Percentiles rank a stretch among this genome's conserved stretches.
These are phyloP conservation scores for Sakesphorus luctuosus DNA, from an alignment of 2,113 vertebrate species.

Conservation along the genomic window DNA sequence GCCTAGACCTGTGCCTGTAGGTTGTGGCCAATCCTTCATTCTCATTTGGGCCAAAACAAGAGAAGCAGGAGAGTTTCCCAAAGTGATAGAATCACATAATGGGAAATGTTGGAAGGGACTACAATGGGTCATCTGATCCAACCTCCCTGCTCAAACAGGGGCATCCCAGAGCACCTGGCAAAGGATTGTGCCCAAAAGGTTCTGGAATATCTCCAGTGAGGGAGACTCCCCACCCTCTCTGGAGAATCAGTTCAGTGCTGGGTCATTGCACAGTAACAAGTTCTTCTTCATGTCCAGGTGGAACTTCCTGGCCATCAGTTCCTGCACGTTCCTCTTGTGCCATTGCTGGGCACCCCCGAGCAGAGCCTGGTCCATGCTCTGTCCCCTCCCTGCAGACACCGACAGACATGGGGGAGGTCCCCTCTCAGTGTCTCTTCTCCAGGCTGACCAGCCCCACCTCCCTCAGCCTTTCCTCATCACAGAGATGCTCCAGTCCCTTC, in stretches of 20 bases:
- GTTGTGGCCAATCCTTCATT: background rate
- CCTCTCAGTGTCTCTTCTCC: fast-evolving
- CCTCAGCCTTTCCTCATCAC: background rate
- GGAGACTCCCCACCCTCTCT: background rate
- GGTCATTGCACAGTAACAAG: background rate
- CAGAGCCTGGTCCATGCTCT: background rate
- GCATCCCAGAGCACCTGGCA: background rate
- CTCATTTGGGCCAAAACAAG: background rate
- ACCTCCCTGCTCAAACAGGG: background rate
- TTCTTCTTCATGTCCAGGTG: background rate
- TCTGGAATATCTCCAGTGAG: background rate
- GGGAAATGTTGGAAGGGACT: background rate
- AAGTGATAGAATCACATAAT: background rate
- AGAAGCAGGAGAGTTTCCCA: background rate
- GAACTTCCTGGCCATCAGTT: background rate
- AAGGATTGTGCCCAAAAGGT: fast-evolving
- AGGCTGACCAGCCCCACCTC: background rate
- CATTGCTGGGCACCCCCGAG: fast-evolving
- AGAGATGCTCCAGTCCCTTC: background rate
- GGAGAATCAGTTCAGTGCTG: fast-evolving
- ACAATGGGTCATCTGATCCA: fast-evolving
- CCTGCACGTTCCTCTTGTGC: background rate
- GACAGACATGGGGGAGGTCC: background rate
- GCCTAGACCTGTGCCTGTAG: background rate
- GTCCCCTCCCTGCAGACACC: background rate